Evolutionary conservation across 1,140 invertebrate genomes (phyloP).

Genomic region (Drosophila orosa): DNA sequence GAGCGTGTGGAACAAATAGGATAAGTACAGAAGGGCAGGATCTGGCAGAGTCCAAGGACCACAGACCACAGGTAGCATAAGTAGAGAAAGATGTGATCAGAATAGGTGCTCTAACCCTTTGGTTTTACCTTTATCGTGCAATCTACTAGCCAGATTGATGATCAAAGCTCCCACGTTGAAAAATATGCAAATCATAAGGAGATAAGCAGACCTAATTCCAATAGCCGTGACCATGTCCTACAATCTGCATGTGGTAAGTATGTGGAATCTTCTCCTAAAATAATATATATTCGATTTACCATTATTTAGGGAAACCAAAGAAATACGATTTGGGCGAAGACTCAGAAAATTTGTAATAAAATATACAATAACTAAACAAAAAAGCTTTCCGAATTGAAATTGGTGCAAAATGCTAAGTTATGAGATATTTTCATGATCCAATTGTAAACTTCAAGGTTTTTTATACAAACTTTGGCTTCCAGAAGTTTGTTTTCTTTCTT

Average conservation of each 20-base stretch:
- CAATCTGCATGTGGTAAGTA: conserved; percentile 63
- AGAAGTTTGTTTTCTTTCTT: too few species aligned
- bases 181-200: conserved; percentile 67
- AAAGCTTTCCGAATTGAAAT: too few species aligned
- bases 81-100: not conserved
- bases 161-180: conserved; percentile 63
- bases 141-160: conserved; percentile 61
- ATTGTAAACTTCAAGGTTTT: too few species aligned
- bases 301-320: not conserved
- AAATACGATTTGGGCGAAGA: conserved; percentile 80
- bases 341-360: too few species aligned
- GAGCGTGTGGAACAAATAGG: conserved; percentile 87
- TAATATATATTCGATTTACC: not conserved
- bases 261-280: conserved; percentile 53
- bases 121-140: conserved; percentile 68
- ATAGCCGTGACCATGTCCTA: conserved; percentile 52
- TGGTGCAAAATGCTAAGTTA: too few species aligned
- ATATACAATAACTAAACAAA: too few species aligned
- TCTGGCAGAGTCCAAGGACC: conserved; percentile 84
- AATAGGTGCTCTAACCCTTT: not conserved
- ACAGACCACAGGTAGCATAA: conserved; percentile 86
- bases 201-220: conserved; percentile 62
- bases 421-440: too few species aligned
- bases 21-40: conserved; percentile 85
- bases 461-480: too few species aligned